Conservation (phyloP, 2,113 vertebrate genomes). For the Regulus satrapa region DNA sequence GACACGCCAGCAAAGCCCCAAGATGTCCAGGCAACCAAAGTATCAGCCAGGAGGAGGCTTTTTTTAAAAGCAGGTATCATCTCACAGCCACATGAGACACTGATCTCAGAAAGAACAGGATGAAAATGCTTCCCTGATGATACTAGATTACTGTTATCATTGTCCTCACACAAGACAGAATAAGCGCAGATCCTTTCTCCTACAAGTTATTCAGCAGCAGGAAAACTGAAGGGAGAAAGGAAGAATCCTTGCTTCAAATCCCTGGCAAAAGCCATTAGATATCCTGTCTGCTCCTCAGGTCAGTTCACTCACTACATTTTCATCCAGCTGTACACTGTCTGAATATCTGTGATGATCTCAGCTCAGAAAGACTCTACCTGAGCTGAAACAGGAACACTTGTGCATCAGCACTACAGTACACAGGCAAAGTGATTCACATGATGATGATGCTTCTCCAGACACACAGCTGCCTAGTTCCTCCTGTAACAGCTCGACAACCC, state of each 20-base stretch:
- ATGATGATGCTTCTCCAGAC: not conserved
- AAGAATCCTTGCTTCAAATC: not conserved
- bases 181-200: not conserved
- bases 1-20: not conserved
- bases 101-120: not conserved
- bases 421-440: not conserved
- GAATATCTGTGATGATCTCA: not conserved
- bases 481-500: not conserved
- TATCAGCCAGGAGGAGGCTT: not conserved
- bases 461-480: not conserved
- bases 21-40: not conserved
- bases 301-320: not conserved
- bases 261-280: not conserved
- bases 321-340: rapidly evolving
- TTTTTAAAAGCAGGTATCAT: not conserved
- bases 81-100: not conserved
- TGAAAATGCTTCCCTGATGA: not conserved
- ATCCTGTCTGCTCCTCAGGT: not conserved
- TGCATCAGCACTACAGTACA: not conserved
- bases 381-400: not conserved
- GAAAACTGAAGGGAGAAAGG: not conserved
- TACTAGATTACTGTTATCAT: not conserved
- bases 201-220: not conserved
- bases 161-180: not conserved
- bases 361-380: not conserved